Base-by-base conservation (phyloP, 2,888 invertebrate genomes). In the Oscheius sp. region DNA sequence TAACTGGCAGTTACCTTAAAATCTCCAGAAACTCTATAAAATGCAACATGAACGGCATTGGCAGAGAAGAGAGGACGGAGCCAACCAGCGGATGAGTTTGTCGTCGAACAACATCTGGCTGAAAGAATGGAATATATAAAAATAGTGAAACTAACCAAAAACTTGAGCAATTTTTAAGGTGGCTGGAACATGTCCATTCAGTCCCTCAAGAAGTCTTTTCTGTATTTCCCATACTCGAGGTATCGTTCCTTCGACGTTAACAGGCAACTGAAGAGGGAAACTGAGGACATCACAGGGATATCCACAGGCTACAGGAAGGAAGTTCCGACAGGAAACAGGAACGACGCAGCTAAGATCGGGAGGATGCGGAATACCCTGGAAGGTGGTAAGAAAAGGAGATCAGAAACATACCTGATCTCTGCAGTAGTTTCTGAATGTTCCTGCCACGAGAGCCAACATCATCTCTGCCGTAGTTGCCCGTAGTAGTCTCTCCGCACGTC, bases 161-260 rank as follows among this genome's bases (percentile, higher is more conserved):
- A 38, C 12, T 33, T 56, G 33, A 26, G 67, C 36, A 8, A 49
- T 36, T 33, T 56, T 33, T 12, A 70, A 30, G 8, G 62, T 44
- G 12, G 41, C 33, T n/a, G 67, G 67, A 14, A 67, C 17, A 26
- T 33, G 38, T n/a, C 70, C 70, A n/a, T 50, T 54, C 26, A 59
- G 26, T 17, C 65, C 71, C 44, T 88, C 87, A 56, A 88, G 88
- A 84, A 90, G 87, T 12, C 86, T 82, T 45, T 87, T 86, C 44
- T 89, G 87, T 30, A 89, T 88, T 50, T 88, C 88, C 90, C 90
- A 90, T 2, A 90, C 86, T 28, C 90, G 86, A 1, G 90, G 90
- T 28, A 90, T 89, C 2, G 63, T 50, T 6, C 89, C 90, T 81
- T 90, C 90, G 1, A 88, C 88, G 74, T 88, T 88, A 45, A 89